phyloP scores from a whole-genome alignment of 2,797 vertebrate species.

The Peromyscus nudipes region DNA sequence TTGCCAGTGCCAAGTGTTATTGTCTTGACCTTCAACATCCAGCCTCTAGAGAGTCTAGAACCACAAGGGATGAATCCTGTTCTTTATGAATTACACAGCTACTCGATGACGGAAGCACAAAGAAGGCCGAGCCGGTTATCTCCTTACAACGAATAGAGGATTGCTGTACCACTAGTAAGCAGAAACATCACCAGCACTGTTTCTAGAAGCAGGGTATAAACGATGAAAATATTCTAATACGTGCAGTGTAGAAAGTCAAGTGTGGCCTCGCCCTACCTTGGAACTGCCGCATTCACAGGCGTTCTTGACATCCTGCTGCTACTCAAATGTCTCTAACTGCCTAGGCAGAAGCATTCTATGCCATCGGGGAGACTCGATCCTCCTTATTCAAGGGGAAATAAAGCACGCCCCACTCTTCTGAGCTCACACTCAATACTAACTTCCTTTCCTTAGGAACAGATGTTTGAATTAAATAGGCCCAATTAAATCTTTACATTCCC shows the following conservation, averaged over 20 bases:
- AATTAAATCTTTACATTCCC: conserved; percentile 34
- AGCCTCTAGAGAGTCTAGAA: neutral
- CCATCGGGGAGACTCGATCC: conserved; percentile 39
- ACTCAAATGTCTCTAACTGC: conserved; percentile 40
- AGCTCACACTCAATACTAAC: neutral
- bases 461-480: conserved; percentile 33
- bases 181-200: neutral
- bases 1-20: neutral
- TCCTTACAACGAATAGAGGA: neutral
- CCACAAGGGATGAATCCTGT: neutral
- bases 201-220: conserved; percentile 1
- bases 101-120: neutral
- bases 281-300: neutral
- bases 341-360: conserved; percentile 28
- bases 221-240: neutral
- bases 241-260: neutral
- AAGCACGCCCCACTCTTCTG: neutral
- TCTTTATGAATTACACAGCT: neutral
- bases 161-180: neutral
- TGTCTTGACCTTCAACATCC: neutral
- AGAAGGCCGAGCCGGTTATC: neutral
- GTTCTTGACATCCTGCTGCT: conserved; percentile 45
- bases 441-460: conserved; percentile 52
- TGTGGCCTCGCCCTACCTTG: neutral
- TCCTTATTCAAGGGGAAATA: conserved; percentile 39